Evolutionary conservation across 2,888 invertebrate genomes (phyloP).

Genomic region (Leptothorax acervorum): DNA sequence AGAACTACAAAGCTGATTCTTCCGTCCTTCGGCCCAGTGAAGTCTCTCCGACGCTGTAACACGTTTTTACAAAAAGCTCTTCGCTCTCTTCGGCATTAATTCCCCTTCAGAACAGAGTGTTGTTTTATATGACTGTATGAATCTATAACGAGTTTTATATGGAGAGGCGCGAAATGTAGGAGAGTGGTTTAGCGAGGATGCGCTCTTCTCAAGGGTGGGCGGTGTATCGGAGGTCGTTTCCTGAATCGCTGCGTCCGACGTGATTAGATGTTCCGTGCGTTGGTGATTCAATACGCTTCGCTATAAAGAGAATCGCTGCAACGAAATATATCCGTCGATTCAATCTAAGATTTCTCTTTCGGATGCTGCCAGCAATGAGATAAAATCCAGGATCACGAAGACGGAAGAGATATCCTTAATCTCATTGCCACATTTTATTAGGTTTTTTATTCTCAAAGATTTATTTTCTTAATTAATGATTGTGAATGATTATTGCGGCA

Average conservation of each 20-base stretch:
- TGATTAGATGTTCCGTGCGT: slow-evolving; percentile 41
- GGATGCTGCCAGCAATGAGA: background rate
- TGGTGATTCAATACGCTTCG: background rate
- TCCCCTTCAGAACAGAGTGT: background rate
- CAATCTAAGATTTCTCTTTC: background rate
- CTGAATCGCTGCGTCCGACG: slow-evolving; percentile 48
- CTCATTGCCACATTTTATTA: background rate
- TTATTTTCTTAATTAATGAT: background rate
- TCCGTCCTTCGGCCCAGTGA: background rate
- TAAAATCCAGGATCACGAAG: background rate
- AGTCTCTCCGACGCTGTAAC: background rate
- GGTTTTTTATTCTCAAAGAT: background rate
- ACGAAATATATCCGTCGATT: background rate
- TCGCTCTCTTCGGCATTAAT: background rate
- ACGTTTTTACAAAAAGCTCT: background rate
- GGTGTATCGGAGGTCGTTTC: slow-evolving; percentile 49
- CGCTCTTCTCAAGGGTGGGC: slow-evolving; percentile 32
- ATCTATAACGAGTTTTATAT: background rate
- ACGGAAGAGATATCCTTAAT: background rate
- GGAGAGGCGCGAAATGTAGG: background rate
- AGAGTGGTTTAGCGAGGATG: slow-evolving; percentile 5
- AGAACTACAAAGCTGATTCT: background rate
- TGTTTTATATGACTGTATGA: background rate
- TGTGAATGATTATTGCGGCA: background rate
- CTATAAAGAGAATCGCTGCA: background rate